These are phyloP conservation scores for Sebastes trivittatus DNA, from an alignment of 2,797 vertebrate species.

Conservation along the genomic window DNA sequence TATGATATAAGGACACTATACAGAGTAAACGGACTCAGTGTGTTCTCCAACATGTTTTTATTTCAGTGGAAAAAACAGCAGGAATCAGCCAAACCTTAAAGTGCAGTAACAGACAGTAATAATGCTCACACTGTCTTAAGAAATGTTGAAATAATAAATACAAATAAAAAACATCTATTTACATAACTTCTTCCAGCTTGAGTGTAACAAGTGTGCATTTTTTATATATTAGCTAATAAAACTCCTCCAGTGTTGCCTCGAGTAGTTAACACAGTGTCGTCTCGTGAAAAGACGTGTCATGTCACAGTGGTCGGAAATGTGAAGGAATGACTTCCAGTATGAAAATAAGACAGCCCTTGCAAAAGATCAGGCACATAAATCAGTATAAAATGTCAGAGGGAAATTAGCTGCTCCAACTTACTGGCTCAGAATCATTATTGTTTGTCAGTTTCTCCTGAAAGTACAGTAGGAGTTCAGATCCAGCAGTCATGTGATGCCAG, in stretches of 20 bases:
- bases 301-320: slow-evolving; percentile 40
- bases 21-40: not conserved
- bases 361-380: slow-evolving; percentile 40
- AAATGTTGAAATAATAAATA: slow-evolving; percentile 49
- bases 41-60: slow-evolving; percentile 60
- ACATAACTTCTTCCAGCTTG: slow-evolving; percentile 19
- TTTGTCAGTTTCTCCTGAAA: slow-evolving; percentile 15
- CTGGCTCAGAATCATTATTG: slow-evolving; percentile 42
- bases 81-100: slow-evolving; percentile 57
- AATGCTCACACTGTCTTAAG: slow-evolving; percentile 14
- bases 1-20: not conserved
- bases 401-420: slow-evolving; percentile 43
- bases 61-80: slow-evolving; percentile 50
- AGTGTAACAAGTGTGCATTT: not conserved
- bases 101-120: slow-evolving; percentile 59
- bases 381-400: not conserved
- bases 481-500: slow-evolving; percentile 31
- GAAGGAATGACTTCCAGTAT: slow-evolving; percentile 6
- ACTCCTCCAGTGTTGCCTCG: slow-evolving; percentile 23
- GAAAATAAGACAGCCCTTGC: slow-evolving; percentile 37
- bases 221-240: slow-evolving; percentile 1
- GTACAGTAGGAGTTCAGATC: not conserved
- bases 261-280: slow-evolving; percentile 47
- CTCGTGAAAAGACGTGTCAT: slow-evolving; percentile 32
- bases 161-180: slow-evolving; percentile 42